These are phyloP conservation scores for Anagrus nilaparvatae DNA, from an alignment of 1,140 invertebrate species.

Conservation along the genomic window DNA sequence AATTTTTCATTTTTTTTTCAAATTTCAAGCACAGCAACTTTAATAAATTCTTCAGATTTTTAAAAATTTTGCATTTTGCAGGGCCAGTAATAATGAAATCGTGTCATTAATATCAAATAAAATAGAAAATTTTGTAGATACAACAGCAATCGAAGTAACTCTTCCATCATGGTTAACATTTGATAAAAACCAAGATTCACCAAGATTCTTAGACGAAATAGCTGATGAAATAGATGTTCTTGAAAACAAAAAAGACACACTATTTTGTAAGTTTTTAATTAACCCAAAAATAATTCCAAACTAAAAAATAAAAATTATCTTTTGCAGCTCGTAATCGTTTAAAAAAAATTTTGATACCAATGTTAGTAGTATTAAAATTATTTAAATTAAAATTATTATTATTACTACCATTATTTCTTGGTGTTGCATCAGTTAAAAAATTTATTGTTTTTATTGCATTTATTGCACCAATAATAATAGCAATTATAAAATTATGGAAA, in stretches of 20 bases:
- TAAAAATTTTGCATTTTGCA: no score
- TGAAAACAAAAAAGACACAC: conserved; percentile 65
- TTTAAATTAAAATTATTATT: conserved; percentile 74
- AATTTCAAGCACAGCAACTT: no score
- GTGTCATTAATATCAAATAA: no score
- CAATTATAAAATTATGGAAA: conserved; percentile 68
- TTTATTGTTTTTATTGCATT: conserved; percentile 67
- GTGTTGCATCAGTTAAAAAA: conserved; percentile 73
- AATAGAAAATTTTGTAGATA: conserved; percentile 57
- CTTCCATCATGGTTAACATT: conserved; percentile 56
- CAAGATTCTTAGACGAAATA: conserved; percentile 71
- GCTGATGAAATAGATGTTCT: conserved; percentile 68
- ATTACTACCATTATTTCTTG: conserved; percentile 69
- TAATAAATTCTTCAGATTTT: no score
- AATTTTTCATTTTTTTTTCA: no score
- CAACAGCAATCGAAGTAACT: conserved; percentile 60
- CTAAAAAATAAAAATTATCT: no score
- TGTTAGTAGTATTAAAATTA: conserved; percentile 68
- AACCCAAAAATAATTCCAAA: no score
- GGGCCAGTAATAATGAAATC: no score
- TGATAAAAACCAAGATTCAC: conserved; percentile 58
- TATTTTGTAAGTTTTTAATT: conserved; percentile 76
- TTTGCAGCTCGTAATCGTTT: conserved; percentile 61
- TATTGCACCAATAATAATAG: conserved; percentile 63
- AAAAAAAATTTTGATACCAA: conserved; percentile 71